Evolutionary conservation across 2,113 vertebrate species (phyloP).

Genomic region (Gila orcuttii): DNA sequence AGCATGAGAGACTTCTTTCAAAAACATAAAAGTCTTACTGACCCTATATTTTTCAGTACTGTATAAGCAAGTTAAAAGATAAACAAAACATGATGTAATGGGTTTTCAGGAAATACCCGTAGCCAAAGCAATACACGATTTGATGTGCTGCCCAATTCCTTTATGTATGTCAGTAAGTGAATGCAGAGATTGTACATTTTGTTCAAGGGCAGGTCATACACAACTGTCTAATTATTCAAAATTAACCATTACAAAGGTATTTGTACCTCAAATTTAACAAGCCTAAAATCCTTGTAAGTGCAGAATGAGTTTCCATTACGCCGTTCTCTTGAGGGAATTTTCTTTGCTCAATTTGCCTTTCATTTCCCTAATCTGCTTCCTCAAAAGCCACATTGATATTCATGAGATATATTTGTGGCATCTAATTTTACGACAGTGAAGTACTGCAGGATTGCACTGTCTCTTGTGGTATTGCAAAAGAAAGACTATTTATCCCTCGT

Average conservation of each 20-base stretch:
- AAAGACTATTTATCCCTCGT: background rate
- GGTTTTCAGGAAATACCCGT: background rate
- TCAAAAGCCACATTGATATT: conserved; percentile 39
- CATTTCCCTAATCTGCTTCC: conserved; percentile 53
- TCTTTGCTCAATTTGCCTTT: conserved; percentile 48
- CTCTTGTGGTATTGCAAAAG: conserved; percentile 28
- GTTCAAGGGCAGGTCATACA: background rate
- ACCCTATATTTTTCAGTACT: background rate
- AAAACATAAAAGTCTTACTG: background rate
- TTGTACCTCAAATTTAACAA: conserved; percentile 19
- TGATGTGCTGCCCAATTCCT: background rate
- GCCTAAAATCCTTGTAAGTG: conserved; percentile 7
- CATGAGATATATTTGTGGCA: conserved; percentile 37
- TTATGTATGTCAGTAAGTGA: background rate
- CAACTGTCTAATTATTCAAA: background rate
- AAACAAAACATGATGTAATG: no score
- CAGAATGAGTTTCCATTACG: conserved; percentile 34
- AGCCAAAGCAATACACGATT: background rate
- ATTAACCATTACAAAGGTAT: background rate
- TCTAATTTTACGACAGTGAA: conserved; percentile 41
- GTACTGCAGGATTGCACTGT: conserved; percentile 17
- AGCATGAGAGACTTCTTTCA: background rate
- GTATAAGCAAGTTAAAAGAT: background rate
- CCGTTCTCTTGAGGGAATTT: conserved; percentile 12
- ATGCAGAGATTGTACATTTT: background rate